Evolutionary conservation across 2,888 invertebrate species (phyloP).

Genomic region (Margaritifera margaritifera): DNA sequence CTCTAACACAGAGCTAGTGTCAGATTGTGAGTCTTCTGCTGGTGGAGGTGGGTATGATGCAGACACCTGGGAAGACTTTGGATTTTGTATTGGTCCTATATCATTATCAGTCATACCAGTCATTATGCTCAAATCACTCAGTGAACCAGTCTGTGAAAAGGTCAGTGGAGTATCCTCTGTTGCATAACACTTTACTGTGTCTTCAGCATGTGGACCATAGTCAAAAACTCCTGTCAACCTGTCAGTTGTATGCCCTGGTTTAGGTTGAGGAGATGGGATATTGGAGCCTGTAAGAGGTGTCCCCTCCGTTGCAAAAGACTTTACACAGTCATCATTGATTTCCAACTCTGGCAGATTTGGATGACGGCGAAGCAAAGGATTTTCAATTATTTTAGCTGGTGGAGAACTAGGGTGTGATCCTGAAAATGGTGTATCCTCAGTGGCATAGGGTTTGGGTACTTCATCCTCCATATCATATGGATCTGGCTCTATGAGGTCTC

Average conservation of each 20-base stretch:
- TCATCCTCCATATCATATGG: slow-evolving; percentile 71
- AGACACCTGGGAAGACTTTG: slow-evolving; percentile 1
- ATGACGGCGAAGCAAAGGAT: neutral
- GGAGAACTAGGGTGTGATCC: slow-evolving; percentile 79
- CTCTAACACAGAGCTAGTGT: slow-evolving; percentile 63
- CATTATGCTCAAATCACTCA: slow-evolving; percentile 84
- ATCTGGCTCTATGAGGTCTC: neutral
- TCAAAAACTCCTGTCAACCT: slow-evolving; percentile 2
- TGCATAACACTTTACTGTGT: slow-evolving; percentile 82
- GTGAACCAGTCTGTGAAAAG: slow-evolving; percentile 88
- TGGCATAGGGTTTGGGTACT: slow-evolving; percentile 83
- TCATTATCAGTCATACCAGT: slow-evolving; percentile 37
- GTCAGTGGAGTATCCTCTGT: slow-evolving; percentile 91
- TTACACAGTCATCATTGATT: slow-evolving; percentile 83
- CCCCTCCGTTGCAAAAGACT: slow-evolving; percentile 93
- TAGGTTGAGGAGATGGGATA: slow-evolving; percentile 82
- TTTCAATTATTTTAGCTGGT: slow-evolving; percentile 2
- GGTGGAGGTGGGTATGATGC: neutral
- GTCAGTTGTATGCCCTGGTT: neutral
- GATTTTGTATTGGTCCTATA: slow-evolving; percentile 6
- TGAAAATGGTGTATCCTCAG: slow-evolving; percentile 90
- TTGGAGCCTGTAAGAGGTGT: slow-evolving; percentile 89
- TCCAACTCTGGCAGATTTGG: slow-evolving; percentile 18
- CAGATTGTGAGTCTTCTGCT: slow-evolving; percentile 56
- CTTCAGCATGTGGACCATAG: slow-evolving; percentile 58